phyloP scores from a whole-genome alignment of 2,113 vertebrate genomes.

The Boulengeromyrus knoepffleri region DNA sequence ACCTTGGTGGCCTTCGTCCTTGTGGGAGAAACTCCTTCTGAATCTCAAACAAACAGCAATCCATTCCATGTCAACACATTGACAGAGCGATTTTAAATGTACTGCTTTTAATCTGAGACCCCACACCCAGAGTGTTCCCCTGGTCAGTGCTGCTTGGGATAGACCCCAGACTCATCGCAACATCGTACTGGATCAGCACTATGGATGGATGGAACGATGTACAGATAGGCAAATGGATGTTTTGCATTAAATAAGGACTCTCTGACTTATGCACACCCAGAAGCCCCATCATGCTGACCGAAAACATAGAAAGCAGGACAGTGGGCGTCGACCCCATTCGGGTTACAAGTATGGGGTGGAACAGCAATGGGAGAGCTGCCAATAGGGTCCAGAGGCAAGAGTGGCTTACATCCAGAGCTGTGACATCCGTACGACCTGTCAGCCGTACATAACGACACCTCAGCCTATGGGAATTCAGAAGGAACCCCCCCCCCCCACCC shows the following conservation, averaged over 20 bases:
- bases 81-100: background rate
- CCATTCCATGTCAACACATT: background rate
- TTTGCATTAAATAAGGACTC: constrained; percentile 42
- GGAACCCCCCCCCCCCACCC: background rate
- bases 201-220: background rate
- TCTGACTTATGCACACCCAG: background rate
- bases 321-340: constrained; percentile 33
- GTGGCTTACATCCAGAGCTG: background rate
- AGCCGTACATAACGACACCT: background rate
- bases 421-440: background rate
- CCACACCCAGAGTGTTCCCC: background rate
- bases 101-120: background rate
- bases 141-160: background rate
- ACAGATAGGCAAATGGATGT: background rate
- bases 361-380: background rate
- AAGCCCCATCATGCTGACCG: constrained; percentile 3
- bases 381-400: background rate
- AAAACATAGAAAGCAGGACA: constrained; percentile 5
- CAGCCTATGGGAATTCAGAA: background rate
- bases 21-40: background rate
- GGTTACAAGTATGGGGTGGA: constrained; percentile 28
- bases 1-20: constrained; percentile 13
- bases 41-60: background rate
- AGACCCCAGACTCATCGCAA: background rate
- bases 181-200: background rate